Percentiles rank a stretch among this genome's conserved stretches.
Conservation (phyloP, 2,113 vertebrate genomes). For the Stomatorhinus ivindoensis region DNA sequence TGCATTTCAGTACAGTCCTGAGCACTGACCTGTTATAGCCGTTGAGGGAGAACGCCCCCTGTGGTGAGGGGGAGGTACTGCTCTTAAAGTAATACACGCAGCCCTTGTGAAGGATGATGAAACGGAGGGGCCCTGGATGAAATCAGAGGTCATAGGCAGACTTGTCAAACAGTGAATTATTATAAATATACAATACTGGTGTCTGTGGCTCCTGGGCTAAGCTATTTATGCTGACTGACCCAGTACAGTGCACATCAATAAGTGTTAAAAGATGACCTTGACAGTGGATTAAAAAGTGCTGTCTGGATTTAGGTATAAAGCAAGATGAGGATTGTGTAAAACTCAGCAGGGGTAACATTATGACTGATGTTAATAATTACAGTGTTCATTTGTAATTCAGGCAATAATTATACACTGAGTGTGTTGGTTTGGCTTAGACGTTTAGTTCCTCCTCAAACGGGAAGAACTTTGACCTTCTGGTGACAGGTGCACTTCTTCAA, state of each 20-base stretch:
- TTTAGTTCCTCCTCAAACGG: neutral
- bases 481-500: neutral
- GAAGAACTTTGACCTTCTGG: neutral
- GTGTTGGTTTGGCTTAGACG: neutral
- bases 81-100: constrained; percentile 95
- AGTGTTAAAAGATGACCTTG: neutral
- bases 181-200: neutral
- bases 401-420: neutral
- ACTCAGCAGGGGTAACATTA: neutral
- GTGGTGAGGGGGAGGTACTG: constrained; percentile 83
- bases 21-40: constrained; percentile 90
- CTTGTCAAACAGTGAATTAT: neutral
- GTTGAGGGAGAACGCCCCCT: constrained; percentile 91
- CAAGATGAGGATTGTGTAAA: neutral
- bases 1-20: neutral
- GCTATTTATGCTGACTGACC: neutral
- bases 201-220: neutral
- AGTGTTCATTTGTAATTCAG: neutral
- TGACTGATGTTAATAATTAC: neutral
- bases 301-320: neutral
- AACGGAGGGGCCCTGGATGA: constrained; percentile 83
- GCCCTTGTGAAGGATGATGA: constrained; percentile 85
- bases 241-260: neutral
- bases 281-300: neutral
- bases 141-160: neutral